Evolutionary conservation across 2,113 vertebrate genomes (phyloP).

Genomic region (Crypturellus undulatus): DNA sequence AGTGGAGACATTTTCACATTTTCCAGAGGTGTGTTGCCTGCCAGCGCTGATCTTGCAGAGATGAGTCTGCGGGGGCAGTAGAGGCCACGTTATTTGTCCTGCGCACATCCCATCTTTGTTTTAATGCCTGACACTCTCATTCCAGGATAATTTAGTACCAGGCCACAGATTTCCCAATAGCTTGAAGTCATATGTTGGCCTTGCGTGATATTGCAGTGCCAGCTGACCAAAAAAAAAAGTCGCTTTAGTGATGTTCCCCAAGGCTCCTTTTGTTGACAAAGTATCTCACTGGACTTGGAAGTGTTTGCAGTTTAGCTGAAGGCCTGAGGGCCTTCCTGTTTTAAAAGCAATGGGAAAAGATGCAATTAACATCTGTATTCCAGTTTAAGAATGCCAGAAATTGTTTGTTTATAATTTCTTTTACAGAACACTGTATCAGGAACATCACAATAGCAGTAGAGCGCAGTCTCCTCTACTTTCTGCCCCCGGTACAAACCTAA

Average conservation of each 20-base stretch:
- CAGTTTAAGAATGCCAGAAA: constrained; percentile 11
- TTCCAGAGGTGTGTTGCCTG: accelerated
- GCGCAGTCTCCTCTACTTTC: not conserved
- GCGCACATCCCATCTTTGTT: not conserved
- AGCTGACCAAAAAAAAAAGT: not conserved
- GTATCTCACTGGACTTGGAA: constrained; percentile 24
- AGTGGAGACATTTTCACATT: accelerated
- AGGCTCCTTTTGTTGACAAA: constrained; percentile 40
- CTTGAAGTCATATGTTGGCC: not conserved
- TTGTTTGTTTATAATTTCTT: constrained; percentile 41
- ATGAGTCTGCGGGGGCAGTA: constrained; percentile 42
- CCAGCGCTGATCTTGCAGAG: not conserved
- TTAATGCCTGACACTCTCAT: not conserved
- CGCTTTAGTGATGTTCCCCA: not conserved
- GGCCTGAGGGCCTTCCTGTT: constrained; percentile 34
- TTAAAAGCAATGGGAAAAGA: constrained; percentile 30
- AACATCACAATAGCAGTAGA: not conserved
- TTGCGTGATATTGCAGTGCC: not conserved
- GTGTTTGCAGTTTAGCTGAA: constrained; percentile 29
- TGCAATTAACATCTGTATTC: constrained; percentile 25
- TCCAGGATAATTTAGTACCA: not conserved
- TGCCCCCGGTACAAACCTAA: constrained; percentile 45
- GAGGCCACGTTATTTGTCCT: not conserved
- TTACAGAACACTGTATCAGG: not conserved
- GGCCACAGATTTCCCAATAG: constrained; percentile 5